phyloP scores from a whole-genome alignment of 2,113 vertebrate genomes.

The Progne subis region DNA sequence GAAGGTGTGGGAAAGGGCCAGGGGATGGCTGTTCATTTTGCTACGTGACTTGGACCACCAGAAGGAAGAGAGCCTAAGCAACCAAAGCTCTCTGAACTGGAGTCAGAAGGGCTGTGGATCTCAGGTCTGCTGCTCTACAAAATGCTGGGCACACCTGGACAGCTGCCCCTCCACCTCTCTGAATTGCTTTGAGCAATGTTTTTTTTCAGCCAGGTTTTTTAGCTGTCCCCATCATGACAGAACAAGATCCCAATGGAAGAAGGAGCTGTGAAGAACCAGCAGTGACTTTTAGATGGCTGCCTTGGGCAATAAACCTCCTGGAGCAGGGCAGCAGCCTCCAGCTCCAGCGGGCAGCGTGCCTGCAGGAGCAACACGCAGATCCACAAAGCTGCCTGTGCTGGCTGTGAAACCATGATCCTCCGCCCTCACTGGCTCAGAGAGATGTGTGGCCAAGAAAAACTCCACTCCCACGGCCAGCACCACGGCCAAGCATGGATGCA shows the following conservation, averaged over 20 bases:
- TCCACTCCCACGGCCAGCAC: background rate
- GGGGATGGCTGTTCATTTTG: background rate
- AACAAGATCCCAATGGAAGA: background rate
- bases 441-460: background rate
- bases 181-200: rapidly evolving
- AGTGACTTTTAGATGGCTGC: background rate
- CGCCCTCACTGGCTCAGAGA: background rate
- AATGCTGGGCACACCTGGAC: background rate
- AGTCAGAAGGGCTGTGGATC: background rate
- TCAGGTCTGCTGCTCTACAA: background rate
- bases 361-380: rapidly evolving
- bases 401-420: background rate
- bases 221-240: background rate
- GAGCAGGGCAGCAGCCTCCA: background rate
- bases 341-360: background rate
- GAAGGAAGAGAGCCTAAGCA: background rate
- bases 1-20: background rate
- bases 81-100: background rate
- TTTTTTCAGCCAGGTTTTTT: background rate
- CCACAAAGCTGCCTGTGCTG: background rate
- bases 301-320: background rate
- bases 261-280: background rate
- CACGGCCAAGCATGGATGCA: background rate
- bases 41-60: background rate
- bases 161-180: background rate